phyloP scores from a whole-genome alignment of 2,113 vertebrate genomes.

The Bubalus kerabau region DNA sequence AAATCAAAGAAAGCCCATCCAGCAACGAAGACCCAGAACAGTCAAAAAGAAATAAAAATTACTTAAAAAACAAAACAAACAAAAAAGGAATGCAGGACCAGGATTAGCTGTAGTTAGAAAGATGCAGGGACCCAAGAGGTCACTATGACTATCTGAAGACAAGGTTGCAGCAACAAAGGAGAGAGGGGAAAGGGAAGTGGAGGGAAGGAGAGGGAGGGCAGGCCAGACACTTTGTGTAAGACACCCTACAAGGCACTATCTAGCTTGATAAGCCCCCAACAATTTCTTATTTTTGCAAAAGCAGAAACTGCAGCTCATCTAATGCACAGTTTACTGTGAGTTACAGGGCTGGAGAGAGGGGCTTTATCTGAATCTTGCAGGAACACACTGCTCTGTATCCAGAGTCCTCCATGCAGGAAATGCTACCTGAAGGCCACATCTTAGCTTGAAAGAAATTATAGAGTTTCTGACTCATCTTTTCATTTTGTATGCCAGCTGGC shows the following conservation, averaged over 20 bases:
- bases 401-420: conserved; percentile 22
- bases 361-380: conserved; percentile 10
- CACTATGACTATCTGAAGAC: background rate
- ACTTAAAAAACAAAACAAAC: background rate
- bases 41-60: background rate
- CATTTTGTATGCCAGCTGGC: conserved; percentile 23
- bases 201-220: background rate
- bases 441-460: conserved; percentile 5
- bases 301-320: background rate
- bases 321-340: background rate
- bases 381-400: background rate
- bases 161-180: background rate
- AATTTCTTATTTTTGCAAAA: conserved; percentile 31
- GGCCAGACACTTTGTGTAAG: background rate
- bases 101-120: background rate
- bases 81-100: background rate
- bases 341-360: background rate
- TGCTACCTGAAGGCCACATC: conserved; percentile 5
- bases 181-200: background rate
- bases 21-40: background rate
- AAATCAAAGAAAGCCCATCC: background rate
- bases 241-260: background rate
- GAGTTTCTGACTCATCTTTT: conserved; percentile 35
- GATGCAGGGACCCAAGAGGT: background rate
- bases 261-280: background rate